Base-by-base conservation (phyloP, 2,797 vertebrate species). In the Characodon lateralis region DNA sequence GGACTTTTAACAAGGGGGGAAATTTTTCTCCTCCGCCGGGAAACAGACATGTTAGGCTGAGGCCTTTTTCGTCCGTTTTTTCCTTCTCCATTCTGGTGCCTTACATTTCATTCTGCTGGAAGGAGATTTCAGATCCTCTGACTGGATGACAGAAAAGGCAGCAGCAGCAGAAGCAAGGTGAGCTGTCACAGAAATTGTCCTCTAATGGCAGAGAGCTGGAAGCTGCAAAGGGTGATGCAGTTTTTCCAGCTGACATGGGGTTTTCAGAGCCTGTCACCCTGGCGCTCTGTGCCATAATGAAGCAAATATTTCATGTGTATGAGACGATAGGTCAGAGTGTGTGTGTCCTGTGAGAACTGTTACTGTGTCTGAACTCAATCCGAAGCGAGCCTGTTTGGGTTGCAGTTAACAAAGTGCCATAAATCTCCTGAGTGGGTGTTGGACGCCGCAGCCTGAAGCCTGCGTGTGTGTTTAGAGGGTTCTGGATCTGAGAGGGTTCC, bases 71-170 rank as follows among this genome's bases (percentile, higher is more conserved):
- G 78, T 9, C 22, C 5, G 12, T 43, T 39, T 73, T 16, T 56
- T 55, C 13, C 35, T 7, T 4, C 55, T 13, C 56, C 31, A 56
- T 89, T 55, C 71, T 84, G 85, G 81, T 88, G 88, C 84, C 84
- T 93, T 85, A 76, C 72, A 1, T 86, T 85, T 80, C 35, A 18
- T 76, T 89, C 82, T 73, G 86, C 85, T 78, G 76, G 56, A 74
- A 81, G 82, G 88, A 86, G 78, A 72, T 55, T 76, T 87, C 53
- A 65, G 92, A 93, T 85, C 28, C 20, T 58, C 53, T 77, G 88
- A 90, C 88, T 90, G 91, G 90, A 94, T 90, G 91, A 93, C 82
- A 85, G 93, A 86, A 73, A 82, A 85, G 83, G 80, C n/a, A n/a
- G 55, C 84, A 83, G 85, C 76, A 76, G 84, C 50, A 88, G n/a